Conservation (phyloP, 2,113 vertebrate genomes). For the Oryzias woworae region DNA sequence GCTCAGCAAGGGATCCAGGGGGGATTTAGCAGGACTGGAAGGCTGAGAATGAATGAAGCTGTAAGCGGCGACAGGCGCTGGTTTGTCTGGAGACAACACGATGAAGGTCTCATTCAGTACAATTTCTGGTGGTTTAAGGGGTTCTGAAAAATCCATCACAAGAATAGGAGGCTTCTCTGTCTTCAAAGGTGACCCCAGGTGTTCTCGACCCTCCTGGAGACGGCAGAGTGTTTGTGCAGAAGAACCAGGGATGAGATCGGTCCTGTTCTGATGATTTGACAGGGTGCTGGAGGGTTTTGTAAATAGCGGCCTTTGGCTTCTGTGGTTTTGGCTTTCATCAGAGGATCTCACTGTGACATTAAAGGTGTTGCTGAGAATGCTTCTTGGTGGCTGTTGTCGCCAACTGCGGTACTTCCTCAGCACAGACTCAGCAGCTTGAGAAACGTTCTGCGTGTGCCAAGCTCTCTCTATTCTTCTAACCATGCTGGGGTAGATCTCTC, state of each 20-base stretch:
- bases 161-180: slow-evolving; percentile 2
- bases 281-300: neutral
- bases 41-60: slow-evolving; percentile 39
- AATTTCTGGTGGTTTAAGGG: neutral
- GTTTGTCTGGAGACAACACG: slow-evolving; percentile 6
- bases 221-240: neutral
- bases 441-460: slow-evolving; percentile 47
- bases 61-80: neutral
- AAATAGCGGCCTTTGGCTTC: neutral
- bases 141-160: slow-evolving; percentile 48
- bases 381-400: slow-evolving; percentile 40
- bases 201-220: neutral
- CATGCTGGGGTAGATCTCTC: slow-evolving; percentile 74
- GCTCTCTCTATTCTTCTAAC: slow-evolving; percentile 60
- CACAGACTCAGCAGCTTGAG: slow-evolving; percentile 48
- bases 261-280: neutral
- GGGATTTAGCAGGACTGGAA: neutral
- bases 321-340: neutral
- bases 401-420: slow-evolving; percentile 65
- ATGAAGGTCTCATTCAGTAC: slow-evolving; percentile 38
- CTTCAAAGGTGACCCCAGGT: slow-evolving; percentile 20
- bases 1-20: neutral
- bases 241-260: neutral
- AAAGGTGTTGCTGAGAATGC: slow-evolving; percentile 16
- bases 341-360: neutral